Percentiles rank a stretch among this genome's conserved stretches.
These are phyloP conservation scores for Mythimna loreyi DNA, from an alignment of 2,888 invertebrate species.

Conservation along the genomic window DNA sequence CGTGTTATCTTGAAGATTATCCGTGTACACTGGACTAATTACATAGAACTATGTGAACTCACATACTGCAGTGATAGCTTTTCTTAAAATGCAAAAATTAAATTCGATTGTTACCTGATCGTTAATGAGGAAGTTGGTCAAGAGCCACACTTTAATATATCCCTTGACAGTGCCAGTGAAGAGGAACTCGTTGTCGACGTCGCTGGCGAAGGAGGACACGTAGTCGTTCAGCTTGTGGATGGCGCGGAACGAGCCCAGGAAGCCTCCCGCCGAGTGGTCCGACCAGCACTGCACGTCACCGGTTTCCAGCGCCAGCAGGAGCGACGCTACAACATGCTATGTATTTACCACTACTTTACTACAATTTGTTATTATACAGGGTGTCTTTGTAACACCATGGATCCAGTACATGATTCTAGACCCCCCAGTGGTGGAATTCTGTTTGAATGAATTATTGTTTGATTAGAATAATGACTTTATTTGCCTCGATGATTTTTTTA, in stretches of 20 bases:
- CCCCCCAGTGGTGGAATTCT: no score
- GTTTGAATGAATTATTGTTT: no score
- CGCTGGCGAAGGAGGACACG: conserved; percentile 93
- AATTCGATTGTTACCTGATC: no score
- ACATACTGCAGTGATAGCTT: neutral
- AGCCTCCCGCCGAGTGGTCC: conserved; percentile 94
- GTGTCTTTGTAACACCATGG: no score
- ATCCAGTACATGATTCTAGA: no score
- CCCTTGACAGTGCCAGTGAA: conserved; percentile 94
- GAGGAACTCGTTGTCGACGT: conserved; percentile 93
- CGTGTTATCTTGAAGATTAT: no score
- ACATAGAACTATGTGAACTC: no score
- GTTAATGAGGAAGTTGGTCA: conserved; percentile 92
- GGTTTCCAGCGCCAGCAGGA: conserved; percentile 94
- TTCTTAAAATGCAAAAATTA: neutral
- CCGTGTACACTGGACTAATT: no score
- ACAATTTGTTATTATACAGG: neutral
- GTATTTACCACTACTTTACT: neutral
- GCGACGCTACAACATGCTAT: conserved; percentile 86
- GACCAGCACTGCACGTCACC: conserved; percentile 96
- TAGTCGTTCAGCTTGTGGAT: conserved; percentile 93
- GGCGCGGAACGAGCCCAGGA: conserved; percentile 93
- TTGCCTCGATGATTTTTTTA: no score
- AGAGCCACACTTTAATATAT: conserved; percentile 95
- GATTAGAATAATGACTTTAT: no score